Conservation (phyloP, 2,888 invertebrate genomes). For the Erebia palarica region DNA sequence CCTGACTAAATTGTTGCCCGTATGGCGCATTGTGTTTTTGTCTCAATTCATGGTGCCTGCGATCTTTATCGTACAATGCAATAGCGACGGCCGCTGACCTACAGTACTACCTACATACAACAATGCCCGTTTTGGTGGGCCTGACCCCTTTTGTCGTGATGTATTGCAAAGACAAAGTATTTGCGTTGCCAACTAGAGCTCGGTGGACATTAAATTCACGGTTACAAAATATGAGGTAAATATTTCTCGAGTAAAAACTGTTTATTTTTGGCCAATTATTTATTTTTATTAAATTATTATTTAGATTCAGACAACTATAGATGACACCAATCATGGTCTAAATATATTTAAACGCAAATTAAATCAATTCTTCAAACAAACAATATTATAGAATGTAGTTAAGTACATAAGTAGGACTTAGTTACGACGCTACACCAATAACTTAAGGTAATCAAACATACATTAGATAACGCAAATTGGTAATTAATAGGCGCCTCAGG, state of each 20-base stretch:
- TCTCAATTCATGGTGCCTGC: slow-evolving; percentile 35
- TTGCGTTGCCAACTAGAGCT: slow-evolving; percentile 16
- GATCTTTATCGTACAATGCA: slow-evolving; percentile 40
- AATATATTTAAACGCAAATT: no score
- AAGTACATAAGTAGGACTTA: not conserved
- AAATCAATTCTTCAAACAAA: no score
- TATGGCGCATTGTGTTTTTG: slow-evolving; percentile 37
- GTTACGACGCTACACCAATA: slow-evolving; percentile 21
- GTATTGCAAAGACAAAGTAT: slow-evolving; percentile 20
- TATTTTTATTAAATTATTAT: no score
- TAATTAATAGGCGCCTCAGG: slow-evolving; percentile 69
- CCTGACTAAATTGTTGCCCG: slow-evolving; percentile 27
- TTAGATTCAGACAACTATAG: no score
- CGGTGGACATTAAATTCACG: not conserved
- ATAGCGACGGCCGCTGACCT: slow-evolving; percentile 34
- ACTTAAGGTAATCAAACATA: slow-evolving; percentile 62
- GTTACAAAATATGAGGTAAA: not conserved
- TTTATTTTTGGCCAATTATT: no score
- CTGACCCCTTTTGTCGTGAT: slow-evolving; percentile 36
- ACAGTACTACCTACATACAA: slow-evolving; percentile 34
- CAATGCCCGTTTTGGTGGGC: slow-evolving; percentile 37
- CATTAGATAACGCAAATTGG: slow-evolving; percentile 64
- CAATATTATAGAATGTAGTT: no score
- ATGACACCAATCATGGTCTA: not conserved
- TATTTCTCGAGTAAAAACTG: not conserved